Percentiles rank a stretch among this genome's conserved stretches.
These are phyloP conservation scores for Lonchura striata DNA, from an alignment of 2,113 vertebrate genomes.

Conservation along the genomic window DNA sequence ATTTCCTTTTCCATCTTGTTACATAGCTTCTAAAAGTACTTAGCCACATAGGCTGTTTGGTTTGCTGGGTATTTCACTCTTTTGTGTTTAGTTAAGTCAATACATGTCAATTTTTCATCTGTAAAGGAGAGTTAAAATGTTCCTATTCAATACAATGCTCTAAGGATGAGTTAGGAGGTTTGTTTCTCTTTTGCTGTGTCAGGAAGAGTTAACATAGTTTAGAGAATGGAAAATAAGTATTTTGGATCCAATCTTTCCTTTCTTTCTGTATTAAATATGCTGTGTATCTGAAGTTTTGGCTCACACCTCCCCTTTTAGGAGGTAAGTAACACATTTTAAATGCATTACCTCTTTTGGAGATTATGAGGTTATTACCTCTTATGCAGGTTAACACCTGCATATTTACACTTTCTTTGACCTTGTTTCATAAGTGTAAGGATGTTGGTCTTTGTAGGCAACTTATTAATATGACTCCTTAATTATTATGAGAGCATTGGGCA, in stretches of 20 bases:
- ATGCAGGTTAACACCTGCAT: not conserved
- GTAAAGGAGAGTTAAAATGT: not conserved
- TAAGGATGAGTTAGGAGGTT: conserved; percentile 1
- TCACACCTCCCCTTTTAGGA: not conserved
- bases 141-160: not conserved
- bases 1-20: not conserved
- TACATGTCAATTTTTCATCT: conserved; percentile 38
- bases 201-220: not conserved
- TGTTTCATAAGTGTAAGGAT: not conserved
- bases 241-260: not conserved
- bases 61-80: not conserved
- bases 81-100: conserved; percentile 33
- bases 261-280: not conserved
- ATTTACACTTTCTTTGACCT: not conserved
- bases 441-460: not conserved
- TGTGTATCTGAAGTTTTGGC: not conserved
- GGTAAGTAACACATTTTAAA: not conserved
- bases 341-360: not conserved
- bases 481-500: not conserved
- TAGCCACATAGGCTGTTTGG: not conserved
- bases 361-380: not conserved
- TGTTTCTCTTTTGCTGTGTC: not conserved
- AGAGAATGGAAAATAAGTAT: not conserved
- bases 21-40: not conserved
- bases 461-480: not conserved